Evolutionary conservation across 53 echinoderm and acorn worm species (phyloP).

Genomic region (Patiria pectinifera): DNA sequence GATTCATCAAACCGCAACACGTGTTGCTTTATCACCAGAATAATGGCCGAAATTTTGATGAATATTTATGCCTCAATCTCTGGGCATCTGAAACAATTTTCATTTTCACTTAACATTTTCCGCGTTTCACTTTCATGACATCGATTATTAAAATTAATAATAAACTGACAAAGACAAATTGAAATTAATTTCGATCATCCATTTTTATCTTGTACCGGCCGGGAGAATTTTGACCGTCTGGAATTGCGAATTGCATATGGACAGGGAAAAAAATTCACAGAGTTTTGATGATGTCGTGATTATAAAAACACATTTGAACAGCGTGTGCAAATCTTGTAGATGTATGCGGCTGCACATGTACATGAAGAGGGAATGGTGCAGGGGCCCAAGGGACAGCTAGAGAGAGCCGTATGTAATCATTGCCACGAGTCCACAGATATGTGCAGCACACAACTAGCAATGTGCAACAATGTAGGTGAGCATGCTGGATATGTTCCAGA

Average conservation of each 20-base stretch:
- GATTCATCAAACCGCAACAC: background rate
- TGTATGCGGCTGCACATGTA: background rate
- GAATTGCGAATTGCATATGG: background rate
- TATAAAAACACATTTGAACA: background rate
- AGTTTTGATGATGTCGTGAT: background rate
- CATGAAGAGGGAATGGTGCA: background rate
- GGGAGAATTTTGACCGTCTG: background rate
- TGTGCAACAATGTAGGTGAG: background rate
- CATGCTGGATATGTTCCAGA: background rate
- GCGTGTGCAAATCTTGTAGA: background rate
- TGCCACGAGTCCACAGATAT: background rate
- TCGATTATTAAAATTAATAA: background rate
- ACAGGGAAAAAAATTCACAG: background rate
- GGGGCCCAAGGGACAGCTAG: background rate
- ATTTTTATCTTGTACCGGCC: background rate
- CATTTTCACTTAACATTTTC: background rate
- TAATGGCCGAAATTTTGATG: background rate
- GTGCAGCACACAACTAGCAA: background rate
- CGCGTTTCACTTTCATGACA: background rate
- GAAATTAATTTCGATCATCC: background rate
- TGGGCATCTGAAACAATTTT: background rate
- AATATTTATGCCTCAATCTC: background rate
- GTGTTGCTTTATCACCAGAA: background rate
- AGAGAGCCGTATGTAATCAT: background rate
- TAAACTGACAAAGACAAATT: background rate